Conservation (phyloP, 2,888 invertebrate genomes). For the Rosalia funebris region DNA sequence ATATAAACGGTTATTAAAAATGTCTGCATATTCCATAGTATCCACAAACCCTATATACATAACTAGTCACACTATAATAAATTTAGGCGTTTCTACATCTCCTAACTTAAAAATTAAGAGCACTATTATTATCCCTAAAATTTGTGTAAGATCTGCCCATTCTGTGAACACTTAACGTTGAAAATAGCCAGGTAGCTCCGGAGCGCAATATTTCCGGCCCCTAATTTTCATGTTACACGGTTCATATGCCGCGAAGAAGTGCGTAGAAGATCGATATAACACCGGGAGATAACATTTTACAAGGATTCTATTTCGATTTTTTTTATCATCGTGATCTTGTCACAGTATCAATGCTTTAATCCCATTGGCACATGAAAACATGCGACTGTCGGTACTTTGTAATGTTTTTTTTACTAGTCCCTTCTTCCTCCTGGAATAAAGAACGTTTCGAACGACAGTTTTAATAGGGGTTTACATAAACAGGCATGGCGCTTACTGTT, state of each 20-base stretch:
- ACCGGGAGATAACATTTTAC: constrained; percentile 17
- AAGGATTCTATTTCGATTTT: constrained; percentile 18
- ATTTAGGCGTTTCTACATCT: too few relatives aligned
- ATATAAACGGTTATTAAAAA: too few relatives aligned
- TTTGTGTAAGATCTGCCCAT: constrained; percentile 16
- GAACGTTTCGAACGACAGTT: constrained; percentile 28
- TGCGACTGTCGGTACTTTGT: constrained; percentile 24
- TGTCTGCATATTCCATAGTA: too few relatives aligned
- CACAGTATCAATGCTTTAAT: constrained; percentile 24
- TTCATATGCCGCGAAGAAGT: constrained; percentile 51
- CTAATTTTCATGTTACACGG: constrained; percentile 53
- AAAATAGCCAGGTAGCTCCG: constrained; percentile 21
- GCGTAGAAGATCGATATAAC: constrained; percentile 24
- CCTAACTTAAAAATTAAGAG: too few relatives aligned
- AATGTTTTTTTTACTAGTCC: constrained; percentile 17
- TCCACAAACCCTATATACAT: too few relatives aligned
- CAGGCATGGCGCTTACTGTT: constrained; percentile 37
- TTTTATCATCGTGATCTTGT: constrained; percentile 23
- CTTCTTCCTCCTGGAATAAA: not conserved
- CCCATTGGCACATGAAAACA: constrained; percentile 23
- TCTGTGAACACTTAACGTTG: constrained; percentile 19
- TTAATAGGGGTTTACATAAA: constrained; percentile 40
- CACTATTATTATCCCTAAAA: too few relatives aligned
- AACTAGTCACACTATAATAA: too few relatives aligned
- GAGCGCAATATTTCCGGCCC: constrained; percentile 40